phyloP scores from a whole-genome alignment of 2,797 vertebrate species.

The Knipowitschia caucasica region DNA sequence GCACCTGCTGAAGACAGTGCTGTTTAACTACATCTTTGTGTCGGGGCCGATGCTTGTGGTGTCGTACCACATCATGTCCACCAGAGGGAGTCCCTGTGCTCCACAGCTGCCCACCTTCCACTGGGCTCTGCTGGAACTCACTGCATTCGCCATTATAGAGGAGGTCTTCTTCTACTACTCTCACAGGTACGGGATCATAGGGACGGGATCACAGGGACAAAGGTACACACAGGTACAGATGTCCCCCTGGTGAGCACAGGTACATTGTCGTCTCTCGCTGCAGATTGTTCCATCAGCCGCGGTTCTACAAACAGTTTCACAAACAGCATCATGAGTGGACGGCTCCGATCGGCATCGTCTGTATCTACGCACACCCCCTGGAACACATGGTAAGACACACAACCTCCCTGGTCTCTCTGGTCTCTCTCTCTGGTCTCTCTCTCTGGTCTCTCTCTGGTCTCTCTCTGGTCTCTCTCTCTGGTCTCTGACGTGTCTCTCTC shows the following conservation, averaged over 20 bases:
- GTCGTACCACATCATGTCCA: constrained; percentile 68
- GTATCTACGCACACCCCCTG: constrained; percentile 86
- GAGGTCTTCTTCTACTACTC: constrained; percentile 93
- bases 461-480: not conserved
- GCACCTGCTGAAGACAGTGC: constrained; percentile 62
- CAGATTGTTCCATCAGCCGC: constrained; percentile 87
- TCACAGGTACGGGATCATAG: constrained; percentile 89
- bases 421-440: not conserved
- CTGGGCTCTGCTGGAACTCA: constrained; percentile 84
- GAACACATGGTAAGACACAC: constrained; percentile 83
- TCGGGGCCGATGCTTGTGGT: constrained; percentile 78
- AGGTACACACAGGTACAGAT: not conserved
- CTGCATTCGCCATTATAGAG: constrained; percentile 75
- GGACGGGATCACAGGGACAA: no score
- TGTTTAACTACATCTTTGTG: constrained; percentile 79
- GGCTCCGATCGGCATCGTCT: constrained; percentile 83
- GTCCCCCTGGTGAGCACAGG: not conserved
- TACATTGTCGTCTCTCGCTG: not conserved
- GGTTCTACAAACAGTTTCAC: constrained; percentile 85
- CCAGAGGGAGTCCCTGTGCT: constrained; percentile 76
- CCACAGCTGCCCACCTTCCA: constrained; percentile 87
- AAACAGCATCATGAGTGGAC: constrained; percentile 98
- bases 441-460: not conserved
- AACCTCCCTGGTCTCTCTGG: not conserved
- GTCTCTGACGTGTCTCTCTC: not conserved